Percentiles rank a stretch among this genome's conserved stretches.
phyloP scores from a whole-genome alignment of 2,888 invertebrate species.

The Penaeus monodon region DNA sequence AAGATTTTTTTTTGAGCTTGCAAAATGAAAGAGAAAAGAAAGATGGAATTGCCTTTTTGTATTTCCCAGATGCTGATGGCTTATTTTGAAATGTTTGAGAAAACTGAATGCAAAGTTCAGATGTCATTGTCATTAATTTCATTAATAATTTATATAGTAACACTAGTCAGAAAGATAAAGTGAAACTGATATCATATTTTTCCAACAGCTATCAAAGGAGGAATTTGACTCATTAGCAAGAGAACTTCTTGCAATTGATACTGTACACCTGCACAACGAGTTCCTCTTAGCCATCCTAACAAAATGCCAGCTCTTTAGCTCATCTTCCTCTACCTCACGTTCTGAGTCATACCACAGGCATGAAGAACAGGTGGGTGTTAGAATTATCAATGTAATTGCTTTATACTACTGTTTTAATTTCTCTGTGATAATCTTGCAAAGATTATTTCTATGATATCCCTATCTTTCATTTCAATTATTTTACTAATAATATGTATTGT shows the following conservation, averaged over 20 bases:
- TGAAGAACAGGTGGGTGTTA: conserved; percentile 39
- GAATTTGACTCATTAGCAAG: conserved; percentile 86
- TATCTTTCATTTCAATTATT: not conserved
- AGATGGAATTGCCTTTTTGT: too few species aligned
- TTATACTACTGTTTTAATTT: not conserved
- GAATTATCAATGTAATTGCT: not conserved
- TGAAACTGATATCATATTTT: too few species aligned
- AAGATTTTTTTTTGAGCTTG: too few species aligned
- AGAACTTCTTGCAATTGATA: conserved; percentile 79
- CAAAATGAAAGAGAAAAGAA: too few species aligned
- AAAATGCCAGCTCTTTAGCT: conserved; percentile 75
- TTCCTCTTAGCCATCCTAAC: conserved; percentile 84
- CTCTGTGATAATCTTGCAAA: not conserved
- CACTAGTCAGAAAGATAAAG: too few species aligned
- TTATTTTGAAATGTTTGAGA: too few species aligned
- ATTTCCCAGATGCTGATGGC: too few species aligned
- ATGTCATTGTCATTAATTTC: too few species aligned
- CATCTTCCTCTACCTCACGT: conserved; percentile 31
- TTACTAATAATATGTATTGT: not conserved
- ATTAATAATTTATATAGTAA: too few species aligned
- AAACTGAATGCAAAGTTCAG: too few species aligned
- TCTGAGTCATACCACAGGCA: conserved; percentile 41
- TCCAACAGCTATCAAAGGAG: conserved; percentile 79
- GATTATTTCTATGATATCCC: too few species aligned
- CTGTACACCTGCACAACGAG: conserved; percentile 86